phyloP scores from a whole-genome alignment of 2,113 vertebrate genomes.

The Bufo gargarizans region DNA sequence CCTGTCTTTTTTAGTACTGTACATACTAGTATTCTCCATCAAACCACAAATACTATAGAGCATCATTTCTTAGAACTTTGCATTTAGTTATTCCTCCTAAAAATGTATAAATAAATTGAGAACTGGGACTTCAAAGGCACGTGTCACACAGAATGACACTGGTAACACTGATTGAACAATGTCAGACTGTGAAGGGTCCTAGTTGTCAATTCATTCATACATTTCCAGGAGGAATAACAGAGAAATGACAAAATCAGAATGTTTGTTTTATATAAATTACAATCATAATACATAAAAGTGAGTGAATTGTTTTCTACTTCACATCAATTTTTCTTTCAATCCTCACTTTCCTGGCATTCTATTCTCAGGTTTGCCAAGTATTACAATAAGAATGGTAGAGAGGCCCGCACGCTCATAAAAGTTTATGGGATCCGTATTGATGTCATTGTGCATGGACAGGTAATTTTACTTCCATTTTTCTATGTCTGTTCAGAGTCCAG shows the following conservation, averaged over 20 bases:
- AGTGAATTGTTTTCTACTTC: not conserved
- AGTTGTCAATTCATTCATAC: too few relatives aligned
- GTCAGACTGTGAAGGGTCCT: too few relatives aligned
- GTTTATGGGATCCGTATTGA: constrained; percentile 88
- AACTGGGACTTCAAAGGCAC: too few relatives aligned
- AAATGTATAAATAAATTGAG: too few relatives aligned
- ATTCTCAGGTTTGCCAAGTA: constrained; percentile 82
- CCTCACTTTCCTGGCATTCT: not conserved
- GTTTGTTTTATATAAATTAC: not conserved
- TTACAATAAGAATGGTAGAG: constrained; percentile 73
- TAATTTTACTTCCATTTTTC: constrained; percentile 56
- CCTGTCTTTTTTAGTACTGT: too few relatives aligned
- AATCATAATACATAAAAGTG: not conserved
- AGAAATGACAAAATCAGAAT: not conserved
- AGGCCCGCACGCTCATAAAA: constrained; percentile 82
- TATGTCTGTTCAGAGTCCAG: not conserved
- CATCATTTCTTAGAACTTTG: too few relatives aligned
- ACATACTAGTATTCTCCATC: too few relatives aligned
- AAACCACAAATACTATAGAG: too few relatives aligned
- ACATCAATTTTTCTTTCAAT: not conserved
- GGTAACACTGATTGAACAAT: too few relatives aligned
- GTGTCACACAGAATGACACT: too few relatives aligned
- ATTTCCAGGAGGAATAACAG: too few relatives aligned
- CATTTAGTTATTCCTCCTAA: too few relatives aligned
- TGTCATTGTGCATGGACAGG: constrained; percentile 88